These are phyloP conservation scores for Crossaster papposus DNA, from an alignment of 53 echinoderm and acorn worm species.

Conservation along the genomic window DNA sequence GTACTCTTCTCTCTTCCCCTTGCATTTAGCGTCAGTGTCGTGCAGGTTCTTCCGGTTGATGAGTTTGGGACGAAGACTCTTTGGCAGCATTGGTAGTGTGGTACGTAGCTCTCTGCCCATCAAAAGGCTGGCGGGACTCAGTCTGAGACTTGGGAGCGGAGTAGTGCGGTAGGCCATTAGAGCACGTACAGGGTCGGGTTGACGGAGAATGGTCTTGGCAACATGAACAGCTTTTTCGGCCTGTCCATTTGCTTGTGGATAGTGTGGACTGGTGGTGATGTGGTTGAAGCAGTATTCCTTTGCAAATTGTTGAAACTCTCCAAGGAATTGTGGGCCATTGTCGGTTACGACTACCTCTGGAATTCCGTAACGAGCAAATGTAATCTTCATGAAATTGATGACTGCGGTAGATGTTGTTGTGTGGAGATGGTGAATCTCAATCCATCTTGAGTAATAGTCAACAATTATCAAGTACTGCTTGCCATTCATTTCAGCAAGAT, in stretches of 20 bases:
- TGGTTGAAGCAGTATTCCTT: no score
- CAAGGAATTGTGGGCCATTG: no score
- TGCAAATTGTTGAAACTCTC: no score
- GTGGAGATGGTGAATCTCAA: conserved; percentile 13
- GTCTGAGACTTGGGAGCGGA: conserved; percentile 29
- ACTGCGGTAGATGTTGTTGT: conserved; percentile 17
- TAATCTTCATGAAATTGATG: conserved; percentile 35
- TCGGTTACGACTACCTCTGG: no score
- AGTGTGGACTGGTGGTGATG: no score
- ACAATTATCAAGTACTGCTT: conserved; percentile 28
- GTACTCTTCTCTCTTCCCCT: no score
- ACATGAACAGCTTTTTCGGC: conserved; percentile 15
- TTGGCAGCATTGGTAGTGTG: conserved; percentile 22
- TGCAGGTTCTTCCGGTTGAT: no score
- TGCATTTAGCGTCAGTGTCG: no score
- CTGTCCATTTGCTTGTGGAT: no score
- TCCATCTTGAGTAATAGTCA: conserved; percentile 34
- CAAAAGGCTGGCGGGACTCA: no score
- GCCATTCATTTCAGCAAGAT: no score
- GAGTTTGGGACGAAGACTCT: no score
- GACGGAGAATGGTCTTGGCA: conserved; percentile 33
- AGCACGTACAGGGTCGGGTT: conserved; percentile 36
- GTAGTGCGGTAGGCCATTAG: conserved; percentile 13
- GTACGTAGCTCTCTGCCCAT: conserved; percentile 13
- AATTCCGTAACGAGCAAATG: conserved; percentile 52